Evolutionary conservation across 2,113 vertebrate species (phyloP), one percentile per base, ranked within the genome.

Genomic region (Nerophis lumbriciformis): DNA sequence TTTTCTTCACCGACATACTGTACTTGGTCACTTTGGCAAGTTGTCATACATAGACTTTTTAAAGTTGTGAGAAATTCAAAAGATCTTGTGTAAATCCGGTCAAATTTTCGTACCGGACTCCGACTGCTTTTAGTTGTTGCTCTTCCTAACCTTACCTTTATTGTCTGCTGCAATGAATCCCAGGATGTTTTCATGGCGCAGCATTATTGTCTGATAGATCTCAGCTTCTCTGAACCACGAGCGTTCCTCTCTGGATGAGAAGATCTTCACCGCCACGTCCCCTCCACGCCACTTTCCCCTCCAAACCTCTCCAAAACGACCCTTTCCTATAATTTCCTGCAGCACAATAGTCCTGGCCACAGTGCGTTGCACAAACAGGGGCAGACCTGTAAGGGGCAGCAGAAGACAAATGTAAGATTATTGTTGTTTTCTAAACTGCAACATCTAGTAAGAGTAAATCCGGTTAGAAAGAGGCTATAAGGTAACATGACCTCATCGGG

Each of bases 201-300:
- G 87, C 97, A 99, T 99, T 51, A 99, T 97, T 0, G 97, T 99
- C 59, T 99, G 97, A 52, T 99, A 99, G 45, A 99, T 99, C 73
- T 99, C 97, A 0, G 97, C 97, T 51, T 98, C 97, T 63, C 97
- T 88, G 81, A 98, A 99, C 97, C 97, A 99, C 39, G 97, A 98
- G 1, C 97, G 93, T 8, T 99, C 97, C 87, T 99, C 97, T 0
- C 96, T 92, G 0, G 97, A 99, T 0, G 97, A 99, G 87, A 99
- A 99, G 73, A 99, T 99, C 63, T 99, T 99, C 50, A 99, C 97
- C 0, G 97, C 97, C 4, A 99, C 96, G 0, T 99, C 95, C 0
- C 96, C 97, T 2, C 97, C 97, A 0, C 96, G 88, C 97, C 97
- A 98, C 67, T 94, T 89, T 53, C 97, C 97, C 0, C 97, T 88